Evolutionary conservation across 2,797 vertebrate species (phyloP).

Genomic region (Adelosebastes latens): DNA sequence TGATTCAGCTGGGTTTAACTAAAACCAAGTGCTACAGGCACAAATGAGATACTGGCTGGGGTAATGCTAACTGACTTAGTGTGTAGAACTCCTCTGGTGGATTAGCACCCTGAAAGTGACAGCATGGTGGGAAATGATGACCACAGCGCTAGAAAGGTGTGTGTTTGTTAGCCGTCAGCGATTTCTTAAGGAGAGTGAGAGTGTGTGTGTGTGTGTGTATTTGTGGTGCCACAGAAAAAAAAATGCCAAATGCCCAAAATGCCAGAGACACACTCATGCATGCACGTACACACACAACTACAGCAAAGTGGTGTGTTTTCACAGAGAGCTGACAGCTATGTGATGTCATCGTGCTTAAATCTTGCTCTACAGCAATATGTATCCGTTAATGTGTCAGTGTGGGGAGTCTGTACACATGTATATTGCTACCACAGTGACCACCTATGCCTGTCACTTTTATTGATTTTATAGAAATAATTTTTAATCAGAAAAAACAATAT

Average conservation of each 20-base stretch:
- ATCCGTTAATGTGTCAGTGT: slow-evolving; percentile 29
- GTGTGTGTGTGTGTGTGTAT: slow-evolving; percentile 10
- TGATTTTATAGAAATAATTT: not conserved
- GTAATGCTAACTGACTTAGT: slow-evolving; percentile 18
- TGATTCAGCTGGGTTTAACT: slow-evolving; percentile 30
- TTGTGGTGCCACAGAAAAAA: slow-evolving; percentile 25
- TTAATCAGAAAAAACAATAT: not conserved
- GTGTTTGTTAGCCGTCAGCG: slow-evolving; percentile 52
- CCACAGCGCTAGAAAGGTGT: slow-evolving; percentile 41
- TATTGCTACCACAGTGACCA: not conserved
- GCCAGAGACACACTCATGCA: slow-evolving; percentile 10
- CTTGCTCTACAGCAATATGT: slow-evolving; percentile 4
- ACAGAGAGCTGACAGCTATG: slow-evolving; percentile 20
- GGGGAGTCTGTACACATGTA: not conserved
- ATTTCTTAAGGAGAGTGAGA: slow-evolving; percentile 31
- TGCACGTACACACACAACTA: slow-evolving; percentile 2
- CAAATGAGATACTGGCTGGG: slow-evolving; percentile 18
- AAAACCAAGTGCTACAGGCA: slow-evolving; percentile 35
- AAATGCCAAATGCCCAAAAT: slow-evolving; percentile 30
- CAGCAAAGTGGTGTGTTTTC: slow-evolving; percentile 29
- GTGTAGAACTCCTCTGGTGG: slow-evolving; percentile 22
- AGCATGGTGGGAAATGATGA: slow-evolving; percentile 58
- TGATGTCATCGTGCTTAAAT: slow-evolving; percentile 54
- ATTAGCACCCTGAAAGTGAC: slow-evolving; percentile 49
- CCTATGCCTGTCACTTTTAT: slow-evolving; percentile 3